Evolutionary conservation across 2,888 invertebrate species (phyloP), one percentile per base, ranked within the genome.

Genomic region (Keiferia lycopersicella): DNA sequence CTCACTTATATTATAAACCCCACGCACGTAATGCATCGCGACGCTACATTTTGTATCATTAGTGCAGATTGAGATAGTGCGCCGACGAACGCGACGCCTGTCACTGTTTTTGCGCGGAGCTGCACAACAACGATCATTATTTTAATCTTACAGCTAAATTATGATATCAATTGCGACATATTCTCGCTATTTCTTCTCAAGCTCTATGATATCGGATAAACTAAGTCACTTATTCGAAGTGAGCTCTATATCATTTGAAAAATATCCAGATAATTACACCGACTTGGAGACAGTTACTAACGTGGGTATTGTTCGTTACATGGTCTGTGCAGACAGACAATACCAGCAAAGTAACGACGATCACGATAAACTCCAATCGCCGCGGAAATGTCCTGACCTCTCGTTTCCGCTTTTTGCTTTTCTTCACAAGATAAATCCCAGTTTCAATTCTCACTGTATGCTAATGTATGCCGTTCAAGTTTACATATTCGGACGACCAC

Each of bases 1-100:
- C 69, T 70, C 69, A 26, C 56, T 30, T 56, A 2, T 63, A 62
- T 71, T 69, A 71, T 64, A 70, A 45, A 71, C 68, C 68, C 65
- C 66, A 71, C 66, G 65, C 56, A 66, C 68, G 67, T 65, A 67
- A 67, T 68, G 65, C 72, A 73, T 71, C 66, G 67, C 71, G 56
- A 34, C 56, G 56, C n/a, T 34, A 34, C 34, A 56, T 56, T 56
- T 67, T 66, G 65, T 64, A 67, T 68, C 72, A 72, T 72, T 71
- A 72, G 64, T 59, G 61, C 41, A 51, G 60, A 65, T 65, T 61
- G 63, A 63, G 63, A 65, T 63, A 53, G 48, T 50, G 18, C 34
- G n/a, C 18, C 20, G 22, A 61, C 41, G n/a, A n/a, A n/a, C n/a
- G n/a, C n/a, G 48, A n/a, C 61, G 34, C 45, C 34, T 60, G 45